These are phyloP conservation scores for Anoplius nigerrimus DNA, from an alignment of 2,888 invertebrate species.

Conservation along the genomic window DNA sequence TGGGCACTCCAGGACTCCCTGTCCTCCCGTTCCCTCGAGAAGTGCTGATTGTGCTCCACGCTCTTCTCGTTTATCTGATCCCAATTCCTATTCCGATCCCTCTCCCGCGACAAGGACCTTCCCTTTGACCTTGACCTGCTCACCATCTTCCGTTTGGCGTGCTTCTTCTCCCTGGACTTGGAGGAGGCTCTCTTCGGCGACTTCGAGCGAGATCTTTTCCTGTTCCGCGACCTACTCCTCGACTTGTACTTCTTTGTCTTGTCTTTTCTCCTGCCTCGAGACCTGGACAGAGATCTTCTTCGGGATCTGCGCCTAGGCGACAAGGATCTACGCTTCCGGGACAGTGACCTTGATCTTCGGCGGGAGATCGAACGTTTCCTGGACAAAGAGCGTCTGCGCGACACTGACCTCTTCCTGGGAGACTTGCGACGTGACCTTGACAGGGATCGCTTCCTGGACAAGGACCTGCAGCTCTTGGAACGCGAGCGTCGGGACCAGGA, in stretches of 20 bases:
- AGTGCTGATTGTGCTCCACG: slow-evolving; percentile 57
- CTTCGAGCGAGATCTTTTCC: slow-evolving; percentile 67
- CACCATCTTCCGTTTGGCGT: slow-evolving; percentile 67
- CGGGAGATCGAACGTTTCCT: slow-evolving; percentile 63
- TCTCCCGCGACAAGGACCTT: slow-evolving; percentile 60
- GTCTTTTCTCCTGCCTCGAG: slow-evolving; percentile 64
- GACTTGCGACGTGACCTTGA: slow-evolving; percentile 23
- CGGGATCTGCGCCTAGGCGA: slow-evolving; percentile 52
- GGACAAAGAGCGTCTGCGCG: slow-evolving; percentile 58
- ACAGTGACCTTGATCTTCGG: slow-evolving; percentile 60
- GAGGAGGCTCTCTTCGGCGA: slow-evolving; percentile 63
- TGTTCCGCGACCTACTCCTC: slow-evolving; percentile 67
- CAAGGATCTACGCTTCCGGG: slow-evolving; percentile 56
- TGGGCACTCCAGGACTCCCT: slow-evolving; percentile 69
- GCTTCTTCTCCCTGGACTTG: slow-evolving; percentile 70
- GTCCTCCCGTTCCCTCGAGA: slow-evolving; percentile 54
- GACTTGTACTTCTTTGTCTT: slow-evolving; percentile 71
- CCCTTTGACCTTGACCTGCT: slow-evolving; percentile 62
- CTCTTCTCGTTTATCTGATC: slow-evolving; percentile 59
- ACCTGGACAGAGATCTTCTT: slow-evolving; percentile 56
- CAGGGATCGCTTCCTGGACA: slow-evolving; percentile 50
- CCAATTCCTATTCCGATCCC: slow-evolving; percentile 69
- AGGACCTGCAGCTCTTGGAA: slow-evolving; percentile 53
- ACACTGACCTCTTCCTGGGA: slow-evolving; percentile 51
- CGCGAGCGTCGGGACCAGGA: slow-evolving; percentile 65